Percentiles rank a stretch among this genome's conserved stretches.
These are phyloP conservation scores for Delphinus delphis DNA, from an alignment of 2,113 vertebrate genomes.

Conservation along the genomic window DNA sequence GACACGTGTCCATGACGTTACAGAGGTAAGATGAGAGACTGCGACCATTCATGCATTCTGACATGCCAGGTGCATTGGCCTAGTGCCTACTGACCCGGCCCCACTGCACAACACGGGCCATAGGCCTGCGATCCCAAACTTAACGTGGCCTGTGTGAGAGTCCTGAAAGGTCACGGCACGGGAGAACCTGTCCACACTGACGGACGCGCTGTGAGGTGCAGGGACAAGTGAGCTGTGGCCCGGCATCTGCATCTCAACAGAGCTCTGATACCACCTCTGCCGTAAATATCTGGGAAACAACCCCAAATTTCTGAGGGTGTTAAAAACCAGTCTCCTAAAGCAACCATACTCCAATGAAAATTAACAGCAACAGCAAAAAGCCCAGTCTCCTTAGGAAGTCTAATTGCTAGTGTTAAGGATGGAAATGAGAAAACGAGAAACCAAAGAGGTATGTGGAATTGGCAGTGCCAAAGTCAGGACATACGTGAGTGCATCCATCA, in stretches of 20 bases:
- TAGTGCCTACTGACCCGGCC: not conserved
- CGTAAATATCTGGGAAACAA: not conserved
- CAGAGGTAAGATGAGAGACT: not conserved
- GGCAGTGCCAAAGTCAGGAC: not conserved
- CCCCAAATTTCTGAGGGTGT: not conserved
- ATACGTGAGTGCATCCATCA: not conserved
- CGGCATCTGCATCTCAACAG: not conserved
- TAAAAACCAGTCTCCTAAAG: not conserved
- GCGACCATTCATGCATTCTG: not conserved
- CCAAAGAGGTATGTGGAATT: not conserved
- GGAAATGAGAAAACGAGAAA: not conserved
- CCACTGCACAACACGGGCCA: too few relatives aligned
- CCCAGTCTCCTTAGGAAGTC: not conserved
- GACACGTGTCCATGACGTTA: not conserved
- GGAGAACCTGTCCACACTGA: not conserved
- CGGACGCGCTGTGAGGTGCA: fast-evolving
- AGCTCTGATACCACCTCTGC: not conserved
- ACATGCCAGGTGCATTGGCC: not conserved
- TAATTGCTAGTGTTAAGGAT: not conserved
- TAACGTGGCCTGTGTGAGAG: not conserved
- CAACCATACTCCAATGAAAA: too few relatives aligned
- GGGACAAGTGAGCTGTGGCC: not conserved
- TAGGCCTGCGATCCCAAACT: not conserved
- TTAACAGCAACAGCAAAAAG: too few relatives aligned
- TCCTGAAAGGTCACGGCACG: not conserved